Percentiles rank a stretch among this genome's conserved stretches.
Evolutionary conservation across 2,113 vertebrate species (phyloP).

Genomic region (Butastur rufipennis): DNA sequence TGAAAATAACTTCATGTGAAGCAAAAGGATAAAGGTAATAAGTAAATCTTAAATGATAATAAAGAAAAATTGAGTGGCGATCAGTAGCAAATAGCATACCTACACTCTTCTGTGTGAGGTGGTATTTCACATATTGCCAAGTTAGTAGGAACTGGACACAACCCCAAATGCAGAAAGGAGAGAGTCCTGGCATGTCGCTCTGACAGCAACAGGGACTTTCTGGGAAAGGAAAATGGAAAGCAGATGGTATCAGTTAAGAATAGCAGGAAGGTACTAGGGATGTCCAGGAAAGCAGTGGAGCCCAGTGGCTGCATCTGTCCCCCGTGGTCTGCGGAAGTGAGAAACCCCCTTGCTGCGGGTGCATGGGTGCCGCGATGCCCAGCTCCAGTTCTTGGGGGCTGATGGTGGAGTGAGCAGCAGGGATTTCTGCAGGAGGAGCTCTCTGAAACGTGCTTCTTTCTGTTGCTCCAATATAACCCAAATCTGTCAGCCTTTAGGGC

Average conservation of each 20-base stretch:
- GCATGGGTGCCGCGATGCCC: accelerated
- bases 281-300: not conserved
- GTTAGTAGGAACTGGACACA: not conserved
- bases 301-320: not conserved
- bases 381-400: not conserved
- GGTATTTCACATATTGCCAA: not conserved
- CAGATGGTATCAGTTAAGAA: not conserved
- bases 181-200: not conserved
- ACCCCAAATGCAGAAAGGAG: not conserved
- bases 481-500: constrained; percentile 39
- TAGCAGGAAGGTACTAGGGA: not conserved
- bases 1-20: not conserved
- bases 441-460: not conserved
- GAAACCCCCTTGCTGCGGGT: not conserved
- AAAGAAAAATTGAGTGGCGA: not conserved
- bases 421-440: not conserved
- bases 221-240: not conserved
- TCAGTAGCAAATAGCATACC: not conserved
- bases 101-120: not conserved
- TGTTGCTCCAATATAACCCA: not conserved
- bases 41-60: not conserved
- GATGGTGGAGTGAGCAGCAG: not conserved
- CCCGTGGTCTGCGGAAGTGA: accelerated
- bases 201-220: not conserved
- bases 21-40: not conserved